Conservation (phyloP, 2,113 vertebrate genomes). For the Hypomesus transpacificus region DNA sequence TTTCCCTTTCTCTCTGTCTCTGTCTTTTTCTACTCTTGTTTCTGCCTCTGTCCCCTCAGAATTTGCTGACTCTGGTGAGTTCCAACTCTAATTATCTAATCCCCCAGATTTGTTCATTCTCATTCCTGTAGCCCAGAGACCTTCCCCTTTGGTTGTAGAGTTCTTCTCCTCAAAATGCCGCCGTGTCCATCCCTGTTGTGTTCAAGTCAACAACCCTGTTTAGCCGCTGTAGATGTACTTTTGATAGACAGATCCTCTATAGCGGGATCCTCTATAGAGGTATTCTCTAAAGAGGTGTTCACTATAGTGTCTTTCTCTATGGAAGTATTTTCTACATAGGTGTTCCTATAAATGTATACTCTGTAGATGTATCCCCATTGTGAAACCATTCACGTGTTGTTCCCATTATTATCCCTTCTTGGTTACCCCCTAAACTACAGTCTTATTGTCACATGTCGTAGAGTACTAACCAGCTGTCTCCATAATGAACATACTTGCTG, state of each 20-base stretch:
- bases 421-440: conserved; percentile 16
- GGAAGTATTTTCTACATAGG: too few species aligned
- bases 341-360: background rate
- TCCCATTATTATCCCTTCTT: conserved; percentile 58
- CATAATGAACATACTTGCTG: too few species aligned
- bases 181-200: conserved; percentile 44
- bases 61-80: conserved; percentile 82
- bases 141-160: conserved; percentile 43
- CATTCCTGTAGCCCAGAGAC: conserved; percentile 52
- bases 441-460: background rate
- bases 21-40: conserved; percentile 40
- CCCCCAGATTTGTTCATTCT: conserved; percentile 46
- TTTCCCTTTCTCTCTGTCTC: conserved; percentile 55
- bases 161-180: conserved; percentile 28
- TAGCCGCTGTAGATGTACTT: conserved; percentile 25
- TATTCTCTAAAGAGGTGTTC: too few species aligned
- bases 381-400: conserved; percentile 57
- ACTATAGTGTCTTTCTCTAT: too few species aligned
- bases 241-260: background rate
- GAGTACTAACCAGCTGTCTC: background rate
- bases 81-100: conserved; percentile 63
- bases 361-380: conserved; percentile 52
- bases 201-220: conserved; percentile 37
- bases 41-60: conserved; percentile 72
- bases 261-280: too few species aligned